Evolutionary conservation across 1,140 invertebrate genomes (phyloP).

Genomic region (Lamellibrachia luymesi): DNA sequence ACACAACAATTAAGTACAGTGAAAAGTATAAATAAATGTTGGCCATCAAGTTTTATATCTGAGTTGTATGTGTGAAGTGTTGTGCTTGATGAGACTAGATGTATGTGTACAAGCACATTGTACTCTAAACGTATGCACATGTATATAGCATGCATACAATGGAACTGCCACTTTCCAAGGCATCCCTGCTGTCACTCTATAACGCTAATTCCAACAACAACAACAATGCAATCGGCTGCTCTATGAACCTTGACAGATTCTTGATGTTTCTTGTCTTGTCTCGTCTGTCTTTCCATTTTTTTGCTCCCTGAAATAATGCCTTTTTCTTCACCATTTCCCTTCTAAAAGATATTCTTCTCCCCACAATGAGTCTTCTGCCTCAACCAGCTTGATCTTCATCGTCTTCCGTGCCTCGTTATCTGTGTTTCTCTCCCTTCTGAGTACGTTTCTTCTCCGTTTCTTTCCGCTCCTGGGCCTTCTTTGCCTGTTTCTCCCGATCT

Average conservation of each 20-base stretch:
- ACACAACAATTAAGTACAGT: neutral
- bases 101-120: neutral
- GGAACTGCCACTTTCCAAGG: neutral
- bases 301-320: neutral
- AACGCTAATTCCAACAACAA: neutral
- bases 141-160: neutral
- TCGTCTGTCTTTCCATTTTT: too few relatives aligned
- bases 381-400: neutral
- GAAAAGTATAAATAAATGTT: slow-evolving; percentile 6
- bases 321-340: neutral
- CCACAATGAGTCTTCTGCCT: neutral
- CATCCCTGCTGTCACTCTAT: neutral
- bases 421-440: slow-evolving; percentile 27
- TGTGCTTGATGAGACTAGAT: neutral
- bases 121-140: neutral
- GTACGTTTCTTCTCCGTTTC: slow-evolving; percentile 28
- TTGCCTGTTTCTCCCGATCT: slow-evolving; percentile 28
- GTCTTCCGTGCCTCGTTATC: slow-evolving; percentile 16
- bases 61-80: neutral
- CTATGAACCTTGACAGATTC: neutral
- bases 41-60: neutral
- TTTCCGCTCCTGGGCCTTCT: slow-evolving; percentile 26
- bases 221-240: neutral
- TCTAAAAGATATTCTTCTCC: neutral
- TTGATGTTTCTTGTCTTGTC: too few relatives aligned